These are phyloP conservation scores for Tenodera sinensis DNA, from an alignment of 2,888 invertebrate genomes.

Conservation along the genomic window DNA sequence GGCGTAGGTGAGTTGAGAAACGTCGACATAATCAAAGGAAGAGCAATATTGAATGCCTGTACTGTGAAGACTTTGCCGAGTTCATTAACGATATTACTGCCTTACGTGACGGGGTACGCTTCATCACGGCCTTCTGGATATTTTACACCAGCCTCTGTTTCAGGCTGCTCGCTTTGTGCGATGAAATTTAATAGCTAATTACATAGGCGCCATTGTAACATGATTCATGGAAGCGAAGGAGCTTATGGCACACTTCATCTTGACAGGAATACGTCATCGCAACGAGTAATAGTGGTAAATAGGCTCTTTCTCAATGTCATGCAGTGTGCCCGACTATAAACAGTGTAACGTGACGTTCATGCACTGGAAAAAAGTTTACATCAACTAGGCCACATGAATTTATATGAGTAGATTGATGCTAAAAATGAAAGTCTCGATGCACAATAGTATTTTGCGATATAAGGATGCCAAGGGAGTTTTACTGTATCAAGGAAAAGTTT, in stretches of 20 bases:
- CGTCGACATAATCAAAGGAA: background rate
- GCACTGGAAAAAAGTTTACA: background rate
- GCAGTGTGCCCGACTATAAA: background rate
- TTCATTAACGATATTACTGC: background rate
- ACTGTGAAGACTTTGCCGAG: background rate
- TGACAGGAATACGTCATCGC: background rate
- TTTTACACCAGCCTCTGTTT: background rate
- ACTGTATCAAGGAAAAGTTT: no score
- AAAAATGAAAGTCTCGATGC: no score
- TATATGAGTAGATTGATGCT: no score
- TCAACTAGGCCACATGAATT: background rate
- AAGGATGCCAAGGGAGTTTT: no score
- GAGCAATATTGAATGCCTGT: background rate
- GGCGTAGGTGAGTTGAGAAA: background rate
- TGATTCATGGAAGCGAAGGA: background rate
- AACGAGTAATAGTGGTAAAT: background rate
- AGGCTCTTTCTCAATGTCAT: background rate
- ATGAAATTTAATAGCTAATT: background rate
- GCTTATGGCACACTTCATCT: background rate
- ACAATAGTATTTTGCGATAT: no score
- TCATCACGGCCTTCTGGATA: background rate
- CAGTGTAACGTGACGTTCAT: background rate
- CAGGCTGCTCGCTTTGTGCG: background rate
- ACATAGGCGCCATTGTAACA: background rate
- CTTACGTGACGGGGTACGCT: background rate